Base-by-base conservation (phyloP, 2,797 vertebrate species). In the Bufotes viridis region DNA sequence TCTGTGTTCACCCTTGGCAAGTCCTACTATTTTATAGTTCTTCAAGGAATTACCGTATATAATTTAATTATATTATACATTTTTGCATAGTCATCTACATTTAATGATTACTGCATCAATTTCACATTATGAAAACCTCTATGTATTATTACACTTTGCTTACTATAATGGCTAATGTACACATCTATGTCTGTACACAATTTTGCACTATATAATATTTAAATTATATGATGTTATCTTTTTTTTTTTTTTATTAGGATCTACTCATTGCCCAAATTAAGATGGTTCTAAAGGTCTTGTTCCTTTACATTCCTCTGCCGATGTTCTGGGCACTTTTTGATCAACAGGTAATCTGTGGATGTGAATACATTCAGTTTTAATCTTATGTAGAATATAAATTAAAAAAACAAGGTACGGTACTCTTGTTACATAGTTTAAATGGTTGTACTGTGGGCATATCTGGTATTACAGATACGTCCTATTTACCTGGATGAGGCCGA, bases 251-350 rank as follows among this genome's bases (percentile, higher is more conserved):
- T 18, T n/a, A 93, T 2, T 90, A 99, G 98, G 97, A 97, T 94
- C 95, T 93, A 76, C 96, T 99, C 65, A 98, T 99, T 90, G 91
- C 93, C 85, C 97, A 99, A 90, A 95, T 95, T 69, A 99, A 99
- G 95, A 98, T 99, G 97, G 97, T 97, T 14, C 81, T 97, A 86
- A 98, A 90, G 90, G 98, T 99, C 60, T 92, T 99, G 76, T 97
- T 99, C 92, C 94, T 99, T 72, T 99, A 97, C 85, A 97, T 98
- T 26, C 98, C 98, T 1, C 96, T 99, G 0, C 98, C 98, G 0
- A 98, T 99, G 98, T 99, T 99, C 94, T 99, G 98, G 98, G 97
- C 97, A 0, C 92, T 99, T 55, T 99, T 98, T 93, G 97, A 99
- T 92, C 98, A 99, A 90, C 98, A 99, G 97, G 98, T 99, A 97